Conservation (phyloP, 1,140 invertebrate species). For the Ceratoteleas bidentatus region DNA sequence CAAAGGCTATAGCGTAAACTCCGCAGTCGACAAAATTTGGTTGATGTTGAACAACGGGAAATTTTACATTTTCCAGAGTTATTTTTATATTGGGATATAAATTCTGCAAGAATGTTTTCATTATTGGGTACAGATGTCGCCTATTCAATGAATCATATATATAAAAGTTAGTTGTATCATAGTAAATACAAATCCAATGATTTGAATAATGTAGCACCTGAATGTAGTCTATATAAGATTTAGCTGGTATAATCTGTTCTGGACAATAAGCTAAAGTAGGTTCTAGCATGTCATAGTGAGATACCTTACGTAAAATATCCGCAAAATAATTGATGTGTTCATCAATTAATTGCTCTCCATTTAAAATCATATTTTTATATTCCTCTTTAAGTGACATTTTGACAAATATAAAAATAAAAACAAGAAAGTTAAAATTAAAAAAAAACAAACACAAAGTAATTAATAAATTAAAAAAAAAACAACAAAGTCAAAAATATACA, state of each 20-base stretch:
- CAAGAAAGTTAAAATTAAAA: no score
- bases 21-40: conserved; percentile 14
- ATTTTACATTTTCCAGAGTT: not conserved
- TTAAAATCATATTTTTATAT: not conserved
- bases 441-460: no score
- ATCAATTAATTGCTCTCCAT: not conserved
- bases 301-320: conserved; percentile 1
- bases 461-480: no score
- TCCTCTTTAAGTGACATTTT: not conserved
- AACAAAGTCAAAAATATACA: no score
- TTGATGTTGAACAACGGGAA: conserved; percentile 9
- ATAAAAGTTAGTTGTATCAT: not conserved
- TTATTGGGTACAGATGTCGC: not conserved
- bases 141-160: conserved; percentile 19
- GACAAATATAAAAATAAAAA: no score
- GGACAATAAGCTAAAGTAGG: conserved; percentile 7
- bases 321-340: conserved; percentile 9
- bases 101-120: not conserved
- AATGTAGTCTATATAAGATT: conserved; percentile 5
- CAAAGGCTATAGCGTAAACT: conserved; percentile 26
- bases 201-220: conserved; percentile 2
- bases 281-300: conserved; percentile 3
- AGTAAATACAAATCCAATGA: conserved; percentile 24
- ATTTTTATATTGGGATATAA: conserved; percentile 2
- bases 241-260: conserved; percentile 2